phyloP scores from a whole-genome alignment of 2,113 vertebrate species.

The Deroptyus accipitrinus region DNA sequence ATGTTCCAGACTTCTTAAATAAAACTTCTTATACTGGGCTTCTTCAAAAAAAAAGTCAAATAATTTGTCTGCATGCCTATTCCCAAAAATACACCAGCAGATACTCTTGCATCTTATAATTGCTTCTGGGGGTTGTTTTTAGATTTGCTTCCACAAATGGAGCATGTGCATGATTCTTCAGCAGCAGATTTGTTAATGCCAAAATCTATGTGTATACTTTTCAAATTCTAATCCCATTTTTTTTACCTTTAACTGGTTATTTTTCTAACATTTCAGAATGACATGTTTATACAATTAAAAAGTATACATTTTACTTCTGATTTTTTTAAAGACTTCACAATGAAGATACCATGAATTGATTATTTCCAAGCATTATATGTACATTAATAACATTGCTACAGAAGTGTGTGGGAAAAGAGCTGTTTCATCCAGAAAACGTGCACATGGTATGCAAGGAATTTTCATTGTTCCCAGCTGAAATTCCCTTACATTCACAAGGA shows the following conservation, averaged over 20 bases:
- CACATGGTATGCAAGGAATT: slow-evolving; percentile 54
- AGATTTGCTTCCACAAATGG: background rate
- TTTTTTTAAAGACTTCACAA: background rate
- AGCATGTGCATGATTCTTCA: background rate
- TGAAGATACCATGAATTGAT: background rate
- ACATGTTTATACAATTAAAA: background rate
- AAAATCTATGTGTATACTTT: background rate
- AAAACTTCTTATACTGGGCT: background rate
- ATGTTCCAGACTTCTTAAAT: background rate
- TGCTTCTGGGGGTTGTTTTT: background rate
- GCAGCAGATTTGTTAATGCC: background rate
- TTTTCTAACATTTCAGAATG: background rate
- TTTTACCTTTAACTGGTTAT: background rate
- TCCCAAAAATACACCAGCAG: background rate
- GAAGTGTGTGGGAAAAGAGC: slow-evolving; percentile 55
- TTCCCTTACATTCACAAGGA: slow-evolving; percentile 35
- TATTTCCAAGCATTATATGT: background rate
- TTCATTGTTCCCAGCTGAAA: slow-evolving; percentile 62
- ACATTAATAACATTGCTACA: background rate
- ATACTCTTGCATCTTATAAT: background rate
- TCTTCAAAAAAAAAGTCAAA: background rate
- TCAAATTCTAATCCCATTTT: background rate
- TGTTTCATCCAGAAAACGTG: slow-evolving; percentile 50
- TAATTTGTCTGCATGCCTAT: background rate
- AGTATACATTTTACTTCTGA: background rate